Conservation (phyloP, 1,140 invertebrate genomes). For the Centruroides vittatus region DNA sequence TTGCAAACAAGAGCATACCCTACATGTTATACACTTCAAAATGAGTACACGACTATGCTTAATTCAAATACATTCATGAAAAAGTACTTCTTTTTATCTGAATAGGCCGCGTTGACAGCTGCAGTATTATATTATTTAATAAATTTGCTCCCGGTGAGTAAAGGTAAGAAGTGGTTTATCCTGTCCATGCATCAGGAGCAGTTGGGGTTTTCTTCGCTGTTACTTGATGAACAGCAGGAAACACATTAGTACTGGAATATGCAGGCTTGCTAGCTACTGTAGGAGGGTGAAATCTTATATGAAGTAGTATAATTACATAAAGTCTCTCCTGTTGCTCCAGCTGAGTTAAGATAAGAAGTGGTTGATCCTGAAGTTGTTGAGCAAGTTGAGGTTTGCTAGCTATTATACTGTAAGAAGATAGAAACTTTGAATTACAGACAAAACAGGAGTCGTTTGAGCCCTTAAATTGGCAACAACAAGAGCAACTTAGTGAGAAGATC, state of each 20-base stretch:
- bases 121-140: constrained; percentile 9
- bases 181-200: constrained; percentile 6
- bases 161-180: constrained; percentile 5
- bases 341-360: too few species aligned
- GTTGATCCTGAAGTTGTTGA: too few species aligned
- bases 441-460: background rate
- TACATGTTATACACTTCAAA: too few species aligned
- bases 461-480: too few species aligned
- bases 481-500: too few species aligned
- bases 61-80: background rate
- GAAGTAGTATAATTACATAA: too few species aligned
- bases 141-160: constrained; percentile 12
- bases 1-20: too few species aligned
- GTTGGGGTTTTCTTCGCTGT: background rate
- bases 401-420: too few species aligned
- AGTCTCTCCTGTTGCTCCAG: too few species aligned
- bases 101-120: constrained; percentile 7
- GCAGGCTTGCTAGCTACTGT: constrained; percentile 11
- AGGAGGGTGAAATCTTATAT: background rate
- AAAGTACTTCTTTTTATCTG: constrained; percentile 1
- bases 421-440: background rate
- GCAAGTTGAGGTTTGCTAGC: too few species aligned
- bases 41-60: too few species aligned
- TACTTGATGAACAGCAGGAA: constrained; percentile 1
- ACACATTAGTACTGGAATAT: constrained; percentile 13